These are phyloP conservation scores for Athrips mouffetella DNA, from an alignment of 2,888 invertebrate species.

Conservation along the genomic window DNA sequence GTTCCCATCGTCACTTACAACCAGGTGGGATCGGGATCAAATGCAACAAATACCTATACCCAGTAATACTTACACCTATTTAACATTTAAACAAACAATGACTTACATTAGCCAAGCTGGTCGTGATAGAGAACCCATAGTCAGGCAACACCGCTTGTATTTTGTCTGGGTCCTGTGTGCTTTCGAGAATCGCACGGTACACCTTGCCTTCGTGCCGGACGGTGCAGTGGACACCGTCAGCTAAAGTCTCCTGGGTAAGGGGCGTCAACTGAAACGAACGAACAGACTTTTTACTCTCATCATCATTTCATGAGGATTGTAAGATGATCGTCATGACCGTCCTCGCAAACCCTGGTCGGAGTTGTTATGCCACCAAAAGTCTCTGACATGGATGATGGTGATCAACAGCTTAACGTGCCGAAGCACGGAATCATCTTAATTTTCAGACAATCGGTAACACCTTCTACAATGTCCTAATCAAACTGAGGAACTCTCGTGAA, in stretches of 20 bases:
- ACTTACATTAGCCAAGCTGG: constrained; percentile 57
- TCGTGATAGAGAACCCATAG: constrained; percentile 55
- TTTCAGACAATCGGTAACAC: too few relatives aligned
- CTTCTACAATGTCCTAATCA: too few relatives aligned
- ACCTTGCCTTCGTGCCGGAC: constrained; percentile 55
- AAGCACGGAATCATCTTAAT: too few relatives aligned
- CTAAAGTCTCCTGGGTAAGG: constrained; percentile 46
- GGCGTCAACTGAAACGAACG: constrained; percentile 63
- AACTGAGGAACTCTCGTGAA: too few relatives aligned
- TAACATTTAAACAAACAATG: not conserved
- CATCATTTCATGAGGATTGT: too few relatives aligned
- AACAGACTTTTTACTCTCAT: too few relatives aligned
- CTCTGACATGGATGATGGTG: too few relatives aligned
- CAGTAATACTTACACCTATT: not conserved
- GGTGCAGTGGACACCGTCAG: constrained; percentile 63
- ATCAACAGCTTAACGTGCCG: too few relatives aligned
- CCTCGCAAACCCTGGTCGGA: too few relatives aligned
- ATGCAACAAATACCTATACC: not conserved
- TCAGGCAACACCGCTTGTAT: constrained; percentile 60
- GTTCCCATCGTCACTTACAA: not conserved
- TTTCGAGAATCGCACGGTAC: constrained; percentile 60
- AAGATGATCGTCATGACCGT: too few relatives aligned
- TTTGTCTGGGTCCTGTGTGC: constrained; percentile 43
- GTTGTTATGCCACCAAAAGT: too few relatives aligned
- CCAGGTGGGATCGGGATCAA: too few relatives aligned